Evolutionary conservation across 2,888 invertebrate species (phyloP), one percentile per base, ranked within the genome.

Genomic region (Epinotia nisella): DNA sequence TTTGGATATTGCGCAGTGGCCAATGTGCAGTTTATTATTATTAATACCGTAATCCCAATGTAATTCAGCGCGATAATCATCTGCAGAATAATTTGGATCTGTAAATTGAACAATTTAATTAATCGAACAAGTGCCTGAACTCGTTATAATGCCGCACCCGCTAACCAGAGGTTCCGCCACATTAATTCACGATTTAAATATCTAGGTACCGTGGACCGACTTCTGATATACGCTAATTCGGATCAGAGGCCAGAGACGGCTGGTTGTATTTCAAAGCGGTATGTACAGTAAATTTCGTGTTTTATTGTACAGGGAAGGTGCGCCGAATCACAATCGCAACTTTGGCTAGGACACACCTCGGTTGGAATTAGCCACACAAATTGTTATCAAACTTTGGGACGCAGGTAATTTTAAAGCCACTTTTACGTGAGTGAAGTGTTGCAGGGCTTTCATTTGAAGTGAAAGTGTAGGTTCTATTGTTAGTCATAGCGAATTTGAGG

Each of bases 111-210:
- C 73, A 62, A 69, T 64, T 73, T 73, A 68, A 69, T 82, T 84
- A 83, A 85, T 85, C 77, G 81, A 78, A 78, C 82, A 79, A 84
- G 81, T 68, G 66, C 13, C 55, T 35, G 56, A n/a, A 55, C 56
- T 61, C 24, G 61, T 80, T 78, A 78, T 77, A 72, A 77, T 58
- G 77, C 85, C 87, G 83, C 88, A 83, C 89, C 89, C 81, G 61
- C 77, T 78, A 76, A 79, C 79, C 77, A 75, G 83, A 81, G 79
- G 79, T 87, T 85, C 84, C 83, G 80, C 83, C 78, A 74, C 76
- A 77, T 81, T 83, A 78, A 80, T 82, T 79, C 82, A 70, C 78
- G 76, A 76, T 80, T 79, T 78, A 78, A 72, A 72, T 73, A 64
- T 64, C 68, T 68, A 56, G n/a, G 35, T 67, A 72, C 67, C 35